These are phyloP conservation scores for Ianthella basta DNA, from an alignment of 37 sponge, comb jelly and placozoan genomes.

Conservation along the genomic window DNA sequence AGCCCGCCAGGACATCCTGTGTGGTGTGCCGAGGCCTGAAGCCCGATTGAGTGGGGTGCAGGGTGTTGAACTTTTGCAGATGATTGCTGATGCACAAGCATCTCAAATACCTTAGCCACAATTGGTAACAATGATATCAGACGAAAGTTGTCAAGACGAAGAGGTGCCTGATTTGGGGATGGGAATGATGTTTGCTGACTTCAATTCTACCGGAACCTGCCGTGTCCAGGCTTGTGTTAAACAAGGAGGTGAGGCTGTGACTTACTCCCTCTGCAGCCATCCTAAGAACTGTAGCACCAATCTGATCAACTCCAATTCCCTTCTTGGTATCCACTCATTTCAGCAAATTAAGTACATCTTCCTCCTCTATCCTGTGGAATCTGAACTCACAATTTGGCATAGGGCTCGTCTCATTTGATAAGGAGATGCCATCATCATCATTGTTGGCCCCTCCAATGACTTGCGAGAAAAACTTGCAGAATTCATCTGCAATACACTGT, in stretches of 20 bases:
- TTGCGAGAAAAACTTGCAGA: conserved; percentile 14
- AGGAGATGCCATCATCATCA: neutral
- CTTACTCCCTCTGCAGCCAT: neutral
- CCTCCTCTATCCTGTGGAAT: conserved; percentile 29
- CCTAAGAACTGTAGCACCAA: neutral
- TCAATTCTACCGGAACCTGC: neutral
- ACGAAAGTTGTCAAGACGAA: neutral
- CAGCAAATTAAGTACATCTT: neutral
- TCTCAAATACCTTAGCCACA: conserved; percentile 36
- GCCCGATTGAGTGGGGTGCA: conserved; percentile 32
- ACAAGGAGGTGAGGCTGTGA: neutral
- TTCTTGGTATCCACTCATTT: neutral
- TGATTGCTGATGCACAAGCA: conserved; percentile 28
- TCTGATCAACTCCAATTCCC: neutral
- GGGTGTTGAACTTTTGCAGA: neutral
- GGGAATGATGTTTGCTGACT: neutral
- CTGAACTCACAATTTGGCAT: neutral
- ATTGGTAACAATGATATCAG: conserved; percentile 39
- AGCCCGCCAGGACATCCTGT: conserved; percentile 34
- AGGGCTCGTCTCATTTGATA: neutral
- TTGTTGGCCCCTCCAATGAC: neutral
- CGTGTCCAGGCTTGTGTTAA: neutral
- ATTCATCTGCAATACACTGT: conserved; percentile 25
- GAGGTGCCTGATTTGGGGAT: neutral
- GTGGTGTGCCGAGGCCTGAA: conserved; percentile 39